A percentile compares a stretch with the other conserved stretches of the same genome.
Evolutionary conservation across 2,888 invertebrate species (phyloP).

Genomic region (Acheta domesticus): DNA sequence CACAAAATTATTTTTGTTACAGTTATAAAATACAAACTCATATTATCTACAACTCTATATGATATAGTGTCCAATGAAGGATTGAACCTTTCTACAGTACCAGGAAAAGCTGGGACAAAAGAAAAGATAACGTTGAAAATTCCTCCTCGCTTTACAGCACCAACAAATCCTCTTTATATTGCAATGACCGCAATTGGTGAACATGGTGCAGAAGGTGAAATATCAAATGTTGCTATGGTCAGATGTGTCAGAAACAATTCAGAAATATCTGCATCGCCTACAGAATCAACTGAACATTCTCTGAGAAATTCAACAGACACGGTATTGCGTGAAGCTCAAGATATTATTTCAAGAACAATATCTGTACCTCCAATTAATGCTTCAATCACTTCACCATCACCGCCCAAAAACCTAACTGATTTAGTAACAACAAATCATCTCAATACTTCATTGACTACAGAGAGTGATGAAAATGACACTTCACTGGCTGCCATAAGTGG

Average conservation of each 20-base stretch:
- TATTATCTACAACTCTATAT: neutral
- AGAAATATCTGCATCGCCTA: too few relatives aligned
- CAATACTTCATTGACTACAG: neutral
- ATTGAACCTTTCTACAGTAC: neutral
- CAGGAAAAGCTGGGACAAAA: neutral
- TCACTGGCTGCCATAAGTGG: neutral
- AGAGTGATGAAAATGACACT: neutral
- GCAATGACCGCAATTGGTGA: neutral
- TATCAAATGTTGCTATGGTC: neutral
- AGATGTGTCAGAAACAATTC: neutral
- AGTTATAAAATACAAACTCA: neutral
- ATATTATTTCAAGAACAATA: too few relatives aligned
- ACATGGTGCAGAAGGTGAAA: neutral
- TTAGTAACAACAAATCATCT: neutral
- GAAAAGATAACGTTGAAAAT: neutral
- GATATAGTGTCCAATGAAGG: neutral
- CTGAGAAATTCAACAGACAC: too few relatives aligned
- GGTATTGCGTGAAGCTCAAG: too few relatives aligned
- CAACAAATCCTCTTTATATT: neutral
- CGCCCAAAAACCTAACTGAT: too few relatives aligned
- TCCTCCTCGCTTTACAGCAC: neutral
- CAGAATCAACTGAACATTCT: too few relatives aligned
- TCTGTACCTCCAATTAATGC: too few relatives aligned
- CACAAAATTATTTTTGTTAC: slow-evolving; percentile 2
- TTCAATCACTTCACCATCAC: too few relatives aligned